These are phyloP conservation scores for Nomada lathburiana DNA, from an alignment of 2,888 invertebrate species.

Conservation along the genomic window DNA sequence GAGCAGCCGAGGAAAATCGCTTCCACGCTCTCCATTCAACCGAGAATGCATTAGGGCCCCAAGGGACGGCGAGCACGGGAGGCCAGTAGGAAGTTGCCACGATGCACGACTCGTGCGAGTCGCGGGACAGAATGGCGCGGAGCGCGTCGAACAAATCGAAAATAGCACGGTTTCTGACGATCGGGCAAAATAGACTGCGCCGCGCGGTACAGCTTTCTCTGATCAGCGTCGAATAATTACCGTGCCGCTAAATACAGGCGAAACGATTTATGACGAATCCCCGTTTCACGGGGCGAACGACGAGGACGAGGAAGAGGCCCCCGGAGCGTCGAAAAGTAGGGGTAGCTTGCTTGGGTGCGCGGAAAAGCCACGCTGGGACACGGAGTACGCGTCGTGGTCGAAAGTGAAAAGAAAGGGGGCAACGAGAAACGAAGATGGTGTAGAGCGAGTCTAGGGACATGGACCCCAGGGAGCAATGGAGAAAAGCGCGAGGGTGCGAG, in stretches of 20 bases:
- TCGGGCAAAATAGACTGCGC: conserved; percentile 36
- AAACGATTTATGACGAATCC: conserved; percentile 39
- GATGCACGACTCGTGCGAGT: conserved; percentile 27
- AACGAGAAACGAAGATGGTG: conserved; percentile 8
- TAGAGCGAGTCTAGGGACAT: conserved; percentile 29
- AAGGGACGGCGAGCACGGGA: background rate
- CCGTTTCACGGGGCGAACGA: conserved; percentile 36
- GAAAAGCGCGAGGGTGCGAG: conserved; percentile 51
- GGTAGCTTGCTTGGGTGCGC: conserved; percentile 58
- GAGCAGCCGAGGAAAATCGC: conserved; percentile 63
- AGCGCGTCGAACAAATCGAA: conserved; percentile 52
- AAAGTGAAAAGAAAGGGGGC: background rate
- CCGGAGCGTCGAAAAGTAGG: conserved; percentile 26
- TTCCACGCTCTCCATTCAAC: conserved; percentile 63
- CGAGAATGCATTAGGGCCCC: conserved; percentile 48
- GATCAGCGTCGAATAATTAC: conserved; percentile 28
- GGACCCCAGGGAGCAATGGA: conserved; percentile 54
- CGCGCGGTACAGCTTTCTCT: background rate
- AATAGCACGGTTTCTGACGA: conserved; percentile 54
- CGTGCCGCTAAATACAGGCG: background rate
- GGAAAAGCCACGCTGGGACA: conserved; percentile 38
- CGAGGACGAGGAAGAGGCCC: background rate
- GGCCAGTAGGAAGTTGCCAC: conserved; percentile 39
- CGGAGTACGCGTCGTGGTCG: conserved; percentile 11
- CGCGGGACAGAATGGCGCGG: conserved; percentile 34